Evolutionary conservation across 2,888 invertebrate species (phyloP), one percentile per base, ranked within the genome.

Genomic region (Drosophila sordidula): DNA sequence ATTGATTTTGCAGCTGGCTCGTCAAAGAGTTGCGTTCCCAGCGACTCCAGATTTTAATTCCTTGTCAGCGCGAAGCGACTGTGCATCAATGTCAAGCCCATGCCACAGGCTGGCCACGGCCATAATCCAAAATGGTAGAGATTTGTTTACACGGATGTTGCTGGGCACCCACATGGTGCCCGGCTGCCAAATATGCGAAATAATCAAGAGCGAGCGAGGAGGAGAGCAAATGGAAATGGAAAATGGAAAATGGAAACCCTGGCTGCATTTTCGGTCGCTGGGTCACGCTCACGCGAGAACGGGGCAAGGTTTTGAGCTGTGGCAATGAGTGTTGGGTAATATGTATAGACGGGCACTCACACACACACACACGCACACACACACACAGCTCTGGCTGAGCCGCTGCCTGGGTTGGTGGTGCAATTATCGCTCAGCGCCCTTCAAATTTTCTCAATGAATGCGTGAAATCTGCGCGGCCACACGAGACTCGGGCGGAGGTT

Each of bases 361-460:
- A 42, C 55, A 39, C 44, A 25, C 11, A 46, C 25, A 34, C 51
- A 50, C 38, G 49, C 34, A 46, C 25, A 26, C 12, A 22, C 22
- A 22, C 22, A 44, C 26, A 26, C 14, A 12, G 6, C 25, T n/a
- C 25, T 26, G 6, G 25, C 25, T 34, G 12, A 36, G 42, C 9
- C 34, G 39, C 22, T 55, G 50, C 45, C 34, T 51, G 64, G 32
- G 41, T 49, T 67, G 80, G 83, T 80, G 81, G 72, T 87, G 84
- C 81, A 87, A 84, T 82, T 87, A 82, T 84, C 78, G 63, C 75
- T 64, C 68, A 57, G 79, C 75, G 78, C 81, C 75, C 85, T 84
- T 70, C 64, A 55, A 65, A 76, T 65, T 72, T 84, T 68, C 87
- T 82, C 87, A 82, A 82, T 82, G 81, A 87, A 84, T 72, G 81